These are phyloP conservation scores for Coryphaenoides rupestris DNA, from an alignment of 2,113 vertebrate species.

Conservation along the genomic window DNA sequence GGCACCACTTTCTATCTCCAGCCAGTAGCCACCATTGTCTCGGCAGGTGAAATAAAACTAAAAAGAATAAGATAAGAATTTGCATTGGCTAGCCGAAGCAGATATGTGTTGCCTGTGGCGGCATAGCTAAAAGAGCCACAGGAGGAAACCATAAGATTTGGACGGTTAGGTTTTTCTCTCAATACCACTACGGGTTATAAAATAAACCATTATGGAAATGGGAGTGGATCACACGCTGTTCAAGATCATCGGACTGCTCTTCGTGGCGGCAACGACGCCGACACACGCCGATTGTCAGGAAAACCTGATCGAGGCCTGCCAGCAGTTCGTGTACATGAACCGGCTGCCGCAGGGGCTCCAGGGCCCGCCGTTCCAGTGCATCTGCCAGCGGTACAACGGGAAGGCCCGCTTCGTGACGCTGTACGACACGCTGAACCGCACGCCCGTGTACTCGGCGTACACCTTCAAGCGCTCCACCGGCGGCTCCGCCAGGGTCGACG, in stretches of 20 bases:
- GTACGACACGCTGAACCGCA: conserved; percentile 50
- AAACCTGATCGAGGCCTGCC: conserved; percentile 41
- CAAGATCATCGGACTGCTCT: conserved; percentile 31
- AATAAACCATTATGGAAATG: too few relatives aligned
- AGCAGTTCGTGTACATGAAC: conserved; percentile 60
- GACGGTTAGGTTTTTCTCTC: too few relatives aligned
- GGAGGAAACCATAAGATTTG: conserved; percentile 7
- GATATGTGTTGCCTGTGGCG: too few relatives aligned
- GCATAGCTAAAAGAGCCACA: too few relatives aligned
- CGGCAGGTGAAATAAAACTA: too few relatives aligned
- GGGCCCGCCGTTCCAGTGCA: conserved; percentile 40
- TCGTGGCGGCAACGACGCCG: conserved; percentile 26
- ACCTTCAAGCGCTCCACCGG: conserved; percentile 62
- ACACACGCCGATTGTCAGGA: conserved; percentile 49
- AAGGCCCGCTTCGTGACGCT: conserved; percentile 51
- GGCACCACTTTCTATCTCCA: too few relatives aligned
- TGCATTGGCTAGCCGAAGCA: conserved; percentile 41
- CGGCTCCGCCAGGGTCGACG: conserved; percentile 52
- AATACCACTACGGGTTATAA: too few relatives aligned
- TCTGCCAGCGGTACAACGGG: conserved; percentile 54
- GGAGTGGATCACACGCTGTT: neutral
- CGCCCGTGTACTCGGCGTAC: conserved; percentile 62
- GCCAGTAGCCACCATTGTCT: too few relatives aligned
- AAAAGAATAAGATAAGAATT: conserved; percentile 44
- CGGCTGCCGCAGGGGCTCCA: conserved; percentile 46